Evolutionary conservation across 2,797 vertebrate genomes (phyloP).

Genomic region (Sebastes diploproa): DNA sequence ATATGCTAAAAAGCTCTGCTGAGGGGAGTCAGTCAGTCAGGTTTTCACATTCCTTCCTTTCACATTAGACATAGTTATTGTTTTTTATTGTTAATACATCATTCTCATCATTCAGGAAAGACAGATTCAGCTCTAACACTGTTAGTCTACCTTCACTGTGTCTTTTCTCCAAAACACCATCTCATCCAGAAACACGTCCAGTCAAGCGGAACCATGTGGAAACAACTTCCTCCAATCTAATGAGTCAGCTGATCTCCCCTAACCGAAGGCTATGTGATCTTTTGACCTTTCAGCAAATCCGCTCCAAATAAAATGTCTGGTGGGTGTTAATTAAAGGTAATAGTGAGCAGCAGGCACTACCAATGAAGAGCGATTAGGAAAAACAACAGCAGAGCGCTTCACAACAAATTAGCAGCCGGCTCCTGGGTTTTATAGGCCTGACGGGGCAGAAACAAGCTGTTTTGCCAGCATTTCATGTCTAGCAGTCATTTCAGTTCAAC

Average conservation of each 20-base stretch:
- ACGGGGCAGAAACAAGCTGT: constrained; percentile 41
- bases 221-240: constrained; percentile 39
- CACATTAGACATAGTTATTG: no score
- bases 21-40: background rate
- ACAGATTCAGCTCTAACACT: background rate
- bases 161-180: background rate
- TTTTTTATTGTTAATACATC: no score
- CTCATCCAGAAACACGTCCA: background rate
- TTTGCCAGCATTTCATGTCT: constrained; percentile 35
- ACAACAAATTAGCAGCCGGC: constrained; percentile 35
- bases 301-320: constrained; percentile 33
- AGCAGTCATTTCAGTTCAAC: constrained; percentile 17
- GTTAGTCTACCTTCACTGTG: background rate
- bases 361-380: constrained; percentile 45
- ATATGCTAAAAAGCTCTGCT: no score
- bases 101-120: no score
- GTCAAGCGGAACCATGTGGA: constrained; percentile 57
- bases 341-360: constrained; percentile 47
- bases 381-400: constrained; percentile 40
- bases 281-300: constrained; percentile 46
- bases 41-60: background rate
- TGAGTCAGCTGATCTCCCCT: constrained; percentile 49
- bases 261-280: constrained; percentile 3
- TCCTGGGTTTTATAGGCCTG: constrained; percentile 51
- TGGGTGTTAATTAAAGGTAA: constrained; percentile 24